Evolutionary conservation across 35 echinoderm and acorn worm genomes (phyloP), one percentile per base, ranked within the genome.

Genomic region (Diadema setosum): DNA sequence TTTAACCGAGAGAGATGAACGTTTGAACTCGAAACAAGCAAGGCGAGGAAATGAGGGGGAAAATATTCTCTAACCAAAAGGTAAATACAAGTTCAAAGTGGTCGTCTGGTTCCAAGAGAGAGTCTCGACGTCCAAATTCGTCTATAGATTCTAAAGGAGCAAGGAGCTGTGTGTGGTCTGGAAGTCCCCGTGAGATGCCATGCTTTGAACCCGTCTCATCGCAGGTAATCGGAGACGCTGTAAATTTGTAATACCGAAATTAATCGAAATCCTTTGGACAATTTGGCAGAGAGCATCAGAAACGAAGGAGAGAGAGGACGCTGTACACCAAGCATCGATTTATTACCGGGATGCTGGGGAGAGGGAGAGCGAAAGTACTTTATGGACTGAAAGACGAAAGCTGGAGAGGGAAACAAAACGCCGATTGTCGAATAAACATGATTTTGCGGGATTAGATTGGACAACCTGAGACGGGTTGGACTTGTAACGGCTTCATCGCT

Each of bases 391-490:
- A 34, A 67, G 63, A 33, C 44, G 73, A 52, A n/a, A 52, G 48
- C 9, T 52, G 9, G 48, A n/a, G n/a, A 21, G 24, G 35, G 73
- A 78, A 78, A 78, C 40, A 78, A 78, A 36, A 78, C 25, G 40
- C 73, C 40, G 73, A 78, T 42, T 42, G 73, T 78, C 73, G 73
- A 78, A 44, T 78, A 78, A 78, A 78, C 73, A 78, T 78, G 73
- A 44, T 42, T 78, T 78, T 36, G 37, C 44, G 24, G 73, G 73
- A 78, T 78, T 16, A 12, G 40, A 78, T 78, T 0, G 24, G 73
- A 78, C 73, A 78, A 78, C 73, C 40, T 78, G 73, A 78, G 73
- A 78, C 30, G 37, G 40, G 33, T 78, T 41, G 40, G 11, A 5
- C 27, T 39, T 78, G 73, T 41, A 41, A 78, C 44, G 73, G 73